Evolutionary conservation across 2,797 vertebrate species (phyloP).

Genomic region (Gambelia wislizenii): DNA sequence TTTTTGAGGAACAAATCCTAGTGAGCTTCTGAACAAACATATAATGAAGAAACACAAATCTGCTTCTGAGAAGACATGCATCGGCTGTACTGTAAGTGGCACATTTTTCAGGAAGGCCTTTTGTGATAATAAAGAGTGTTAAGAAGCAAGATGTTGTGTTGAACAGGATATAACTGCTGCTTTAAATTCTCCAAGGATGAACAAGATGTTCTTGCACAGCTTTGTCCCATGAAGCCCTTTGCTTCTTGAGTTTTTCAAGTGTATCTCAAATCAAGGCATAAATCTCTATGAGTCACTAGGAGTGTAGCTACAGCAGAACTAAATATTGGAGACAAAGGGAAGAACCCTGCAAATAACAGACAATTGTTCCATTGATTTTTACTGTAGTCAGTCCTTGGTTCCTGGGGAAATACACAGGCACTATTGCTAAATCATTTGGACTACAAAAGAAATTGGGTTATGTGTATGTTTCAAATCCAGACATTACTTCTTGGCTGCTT

Average conservation of each 20-base stretch:
- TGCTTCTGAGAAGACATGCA: background rate
- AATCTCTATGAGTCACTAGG: background rate
- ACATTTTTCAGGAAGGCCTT: background rate
- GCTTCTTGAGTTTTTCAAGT: background rate
- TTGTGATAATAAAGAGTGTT: background rate
- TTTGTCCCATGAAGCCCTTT: background rate
- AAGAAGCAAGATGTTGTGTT: background rate
- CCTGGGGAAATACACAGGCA: background rate
- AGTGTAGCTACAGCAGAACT: background rate
- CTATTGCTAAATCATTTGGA: background rate
- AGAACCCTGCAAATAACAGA: background rate
- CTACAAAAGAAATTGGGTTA: background rate
- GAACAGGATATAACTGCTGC: background rate
- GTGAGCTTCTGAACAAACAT: background rate
- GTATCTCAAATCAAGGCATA: background rate
- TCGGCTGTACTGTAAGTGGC: background rate
- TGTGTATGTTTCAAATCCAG: background rate
- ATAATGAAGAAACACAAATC: background rate
- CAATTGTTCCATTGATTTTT: background rate
- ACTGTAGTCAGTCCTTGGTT: background rate
- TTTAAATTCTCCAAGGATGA: background rate
- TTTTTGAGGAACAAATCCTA: background rate
- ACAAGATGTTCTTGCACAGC: background rate
- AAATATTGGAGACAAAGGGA: background rate
- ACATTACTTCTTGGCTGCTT: background rate